These are phyloP conservation scores for Uloborus diversus DNA, from an alignment of 1,140 invertebrate genomes.

Conservation along the genomic window DNA sequence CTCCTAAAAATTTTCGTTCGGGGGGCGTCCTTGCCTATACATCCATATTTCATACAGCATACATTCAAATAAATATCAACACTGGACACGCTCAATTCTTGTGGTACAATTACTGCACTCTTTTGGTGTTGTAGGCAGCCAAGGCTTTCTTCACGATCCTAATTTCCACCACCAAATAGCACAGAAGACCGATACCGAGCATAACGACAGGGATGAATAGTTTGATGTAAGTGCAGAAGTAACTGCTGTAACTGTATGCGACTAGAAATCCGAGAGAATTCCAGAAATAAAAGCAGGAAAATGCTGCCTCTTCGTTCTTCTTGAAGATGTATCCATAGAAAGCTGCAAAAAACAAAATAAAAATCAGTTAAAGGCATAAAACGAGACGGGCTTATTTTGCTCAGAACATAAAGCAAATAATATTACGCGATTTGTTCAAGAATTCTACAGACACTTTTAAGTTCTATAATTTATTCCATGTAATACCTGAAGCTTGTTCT, in stretches of 20 bases:
- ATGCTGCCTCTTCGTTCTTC: conserved; percentile 92
- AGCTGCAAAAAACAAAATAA: conserved; percentile 70
- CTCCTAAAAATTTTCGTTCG: no score
- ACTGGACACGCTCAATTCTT: no score
- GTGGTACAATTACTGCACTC: no score
- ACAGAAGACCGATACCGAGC: background rate
- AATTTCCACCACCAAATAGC: background rate
- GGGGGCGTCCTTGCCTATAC: no score
- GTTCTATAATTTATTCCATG: no score
- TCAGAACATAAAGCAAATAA: no score
- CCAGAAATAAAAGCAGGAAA: conserved; percentile 95
- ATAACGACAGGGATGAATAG: conserved; percentile 77
- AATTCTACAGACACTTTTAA: no score
- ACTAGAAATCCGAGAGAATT: conserved; percentile 92
- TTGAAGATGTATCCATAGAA: conserved; percentile 91
- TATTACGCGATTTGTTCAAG: no score
- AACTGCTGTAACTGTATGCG: conserved; percentile 71
- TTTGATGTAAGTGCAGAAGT: conserved; percentile 88
- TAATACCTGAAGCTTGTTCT: no score
- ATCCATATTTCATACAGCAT: no score
- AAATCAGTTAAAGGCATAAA: background rate
- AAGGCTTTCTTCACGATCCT: background rate
- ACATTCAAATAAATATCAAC: no score
- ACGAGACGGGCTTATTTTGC: background rate
- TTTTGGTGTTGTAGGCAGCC: background rate